A percentile compares a stretch with the other conserved stretches of the same genome.
Conservation (phyloP, 1,140 invertebrate species). For the Charaxes varanes region DNA sequence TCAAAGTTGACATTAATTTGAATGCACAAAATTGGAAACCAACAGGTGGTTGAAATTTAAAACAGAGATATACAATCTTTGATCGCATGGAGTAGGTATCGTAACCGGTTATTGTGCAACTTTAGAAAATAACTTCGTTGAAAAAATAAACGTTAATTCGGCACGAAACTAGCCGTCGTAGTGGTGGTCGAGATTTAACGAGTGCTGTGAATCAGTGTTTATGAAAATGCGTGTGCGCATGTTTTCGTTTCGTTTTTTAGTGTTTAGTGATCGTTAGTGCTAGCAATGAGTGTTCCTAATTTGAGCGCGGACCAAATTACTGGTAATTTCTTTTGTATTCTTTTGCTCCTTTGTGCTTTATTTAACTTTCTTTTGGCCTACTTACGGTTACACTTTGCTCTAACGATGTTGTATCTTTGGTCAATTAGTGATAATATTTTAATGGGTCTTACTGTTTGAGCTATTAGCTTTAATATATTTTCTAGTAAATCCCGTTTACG, state of each 20-base stretch:
- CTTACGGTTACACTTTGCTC: not conserved
- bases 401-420: constrained; percentile 10
- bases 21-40: constrained; percentile 23
- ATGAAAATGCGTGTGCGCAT: constrained; percentile 36
- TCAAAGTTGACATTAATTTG: constrained; percentile 16
- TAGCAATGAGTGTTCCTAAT: constrained; percentile 63
- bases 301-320: constrained; percentile 60
- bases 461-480: too few relatives aligned
- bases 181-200: constrained; percentile 36
- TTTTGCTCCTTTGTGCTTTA: not conserved
- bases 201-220: constrained; percentile 51
- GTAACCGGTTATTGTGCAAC: constrained; percentile 34
- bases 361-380: not conserved
- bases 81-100: not conserved
- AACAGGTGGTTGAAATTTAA: constrained; percentile 22
- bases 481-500: too few relatives aligned
- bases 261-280: constrained; percentile 40
- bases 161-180: constrained; percentile 17
- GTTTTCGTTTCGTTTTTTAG: constrained; percentile 33
- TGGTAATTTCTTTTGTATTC: constrained; percentile 36
- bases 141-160: constrained; percentile 43
- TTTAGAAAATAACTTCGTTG: constrained; percentile 26
- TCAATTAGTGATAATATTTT: constrained; percentile 12
- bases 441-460: too few relatives aligned
- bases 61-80: constrained; percentile 18